phyloP scores from a whole-genome alignment of 2,797 vertebrate genomes.

The Tauraco hartlaubi region DNA sequence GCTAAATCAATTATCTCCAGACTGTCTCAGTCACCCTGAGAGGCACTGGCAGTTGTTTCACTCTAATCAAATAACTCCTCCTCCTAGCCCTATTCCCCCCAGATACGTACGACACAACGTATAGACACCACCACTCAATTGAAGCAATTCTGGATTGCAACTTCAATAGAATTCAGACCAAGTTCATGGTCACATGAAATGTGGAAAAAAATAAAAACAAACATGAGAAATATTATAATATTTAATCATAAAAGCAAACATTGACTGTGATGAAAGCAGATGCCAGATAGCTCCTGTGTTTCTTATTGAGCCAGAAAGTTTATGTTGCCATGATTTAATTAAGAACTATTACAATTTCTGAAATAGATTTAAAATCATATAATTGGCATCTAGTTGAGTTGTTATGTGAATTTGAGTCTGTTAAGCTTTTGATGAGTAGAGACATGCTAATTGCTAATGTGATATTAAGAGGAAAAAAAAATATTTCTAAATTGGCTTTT shows the following conservation, averaged over 20 bases:
- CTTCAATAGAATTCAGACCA: background rate
- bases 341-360: background rate
- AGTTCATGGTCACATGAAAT: background rate
- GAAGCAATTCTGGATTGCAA: background rate
- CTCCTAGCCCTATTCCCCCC: background rate
- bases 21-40: background rate
- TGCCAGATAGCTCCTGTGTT: background rate
- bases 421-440: background rate
- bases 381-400: background rate
- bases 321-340: background rate
- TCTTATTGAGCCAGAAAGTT: background rate
- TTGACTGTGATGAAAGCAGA: background rate
- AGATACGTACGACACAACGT: background rate
- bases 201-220: accelerated
- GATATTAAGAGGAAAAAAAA: background rate
- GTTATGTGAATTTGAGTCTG: background rate
- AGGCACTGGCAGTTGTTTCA: background rate
- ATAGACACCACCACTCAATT: background rate
- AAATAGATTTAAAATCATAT: background rate
- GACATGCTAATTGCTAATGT: background rate
- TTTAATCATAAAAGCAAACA: background rate
- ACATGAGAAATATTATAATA: background rate
- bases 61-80: background rate
- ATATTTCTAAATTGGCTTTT: background rate
- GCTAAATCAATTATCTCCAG: background rate